Evolutionary conservation across 2,888 invertebrate genomes (phyloP), one percentile per base, ranked within the genome.

Genomic region (Stenolophus ochropezus): DNA sequence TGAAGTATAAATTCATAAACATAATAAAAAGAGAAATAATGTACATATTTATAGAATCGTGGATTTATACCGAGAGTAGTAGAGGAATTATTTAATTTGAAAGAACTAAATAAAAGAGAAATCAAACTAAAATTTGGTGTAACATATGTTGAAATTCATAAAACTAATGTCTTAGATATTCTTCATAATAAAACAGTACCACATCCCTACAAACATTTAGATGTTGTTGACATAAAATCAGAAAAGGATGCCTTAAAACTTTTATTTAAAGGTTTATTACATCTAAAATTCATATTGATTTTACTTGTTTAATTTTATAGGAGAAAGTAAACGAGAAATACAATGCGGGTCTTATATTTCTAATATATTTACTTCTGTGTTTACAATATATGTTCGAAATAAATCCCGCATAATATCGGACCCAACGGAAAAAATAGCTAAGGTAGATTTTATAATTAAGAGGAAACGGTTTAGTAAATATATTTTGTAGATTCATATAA

Each of bases 21-120:
- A n/a, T 71, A 71, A 47, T 71, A 23, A 4, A 61, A 25, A 42
- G 2, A 33, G 14, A 27, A n/a, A 33, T 65, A 65, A 65, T 14
- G 5, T 61, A 0, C 8, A 16, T 49, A 51, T n/a, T n/a, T 79
- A 25, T 51, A 92, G 91, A 88, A 89, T 83, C 87, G 89, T 83
- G 90, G 90, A 2, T 84, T 90, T 42, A 85, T 87, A n/a, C 88
- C 89, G 6, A 86, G 90, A 83, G 78, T 89, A 14, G 84, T 89
- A 23, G 83, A 86, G 23, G 86, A 88, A 69, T 84, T 90, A 82
- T 87, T 89, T 65, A 49, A 83, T 33, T 83, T 87, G 25, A 88
- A 87, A 82, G 83, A 84, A 18, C 82, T 83, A 1, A 84, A 85
- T 49, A 86, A 85, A 69, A 84, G 83, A 56, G 85, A 86, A 77